phyloP scores from a whole-genome alignment of 2,888 invertebrate genomes.

The Metalampra italica region DNA sequence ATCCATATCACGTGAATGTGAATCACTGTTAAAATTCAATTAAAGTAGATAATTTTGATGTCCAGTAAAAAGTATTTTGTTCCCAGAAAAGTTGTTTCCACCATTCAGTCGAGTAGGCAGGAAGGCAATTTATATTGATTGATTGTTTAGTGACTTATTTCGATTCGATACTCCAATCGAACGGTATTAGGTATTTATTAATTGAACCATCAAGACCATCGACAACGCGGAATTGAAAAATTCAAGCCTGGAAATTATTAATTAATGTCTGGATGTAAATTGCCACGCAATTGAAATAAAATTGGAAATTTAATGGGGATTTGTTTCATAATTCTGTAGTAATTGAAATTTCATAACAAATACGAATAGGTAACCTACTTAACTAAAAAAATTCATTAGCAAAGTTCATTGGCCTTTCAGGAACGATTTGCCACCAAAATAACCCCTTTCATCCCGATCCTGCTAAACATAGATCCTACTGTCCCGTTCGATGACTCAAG shows the following conservation, averaged over 20 bases:
- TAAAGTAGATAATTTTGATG: too few relatives aligned
- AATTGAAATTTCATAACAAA: too few relatives aligned
- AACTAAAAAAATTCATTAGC: background rate
- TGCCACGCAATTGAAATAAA: too few relatives aligned
- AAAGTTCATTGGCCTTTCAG: constrained; percentile 23
- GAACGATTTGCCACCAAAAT: constrained; percentile 33
- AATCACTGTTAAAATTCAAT: constrained; percentile 12
- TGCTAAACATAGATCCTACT: constrained; percentile 17
- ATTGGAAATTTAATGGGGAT: too few relatives aligned
- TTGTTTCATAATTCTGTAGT: too few relatives aligned
- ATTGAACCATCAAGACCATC: background rate
- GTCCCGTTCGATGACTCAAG: constrained; percentile 5
- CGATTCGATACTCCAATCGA: too few relatives aligned
- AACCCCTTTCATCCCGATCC: constrained; percentile 24
- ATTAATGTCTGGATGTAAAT: too few relatives aligned
- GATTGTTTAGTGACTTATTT: background rate
- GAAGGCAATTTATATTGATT: background rate
- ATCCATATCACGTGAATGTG: constrained; percentile 11
- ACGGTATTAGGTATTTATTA: background rate
- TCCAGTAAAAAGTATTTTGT: too few relatives aligned
- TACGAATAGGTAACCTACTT: too few relatives aligned
- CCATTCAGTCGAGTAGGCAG: background rate
- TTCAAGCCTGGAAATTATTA: background rate
- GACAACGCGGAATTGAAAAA: background rate
- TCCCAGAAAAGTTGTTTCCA: too few relatives aligned